These are phyloP conservation scores for Lobophora halterata DNA, from an alignment of 2,888 invertebrate genomes.

Conservation along the genomic window DNA sequence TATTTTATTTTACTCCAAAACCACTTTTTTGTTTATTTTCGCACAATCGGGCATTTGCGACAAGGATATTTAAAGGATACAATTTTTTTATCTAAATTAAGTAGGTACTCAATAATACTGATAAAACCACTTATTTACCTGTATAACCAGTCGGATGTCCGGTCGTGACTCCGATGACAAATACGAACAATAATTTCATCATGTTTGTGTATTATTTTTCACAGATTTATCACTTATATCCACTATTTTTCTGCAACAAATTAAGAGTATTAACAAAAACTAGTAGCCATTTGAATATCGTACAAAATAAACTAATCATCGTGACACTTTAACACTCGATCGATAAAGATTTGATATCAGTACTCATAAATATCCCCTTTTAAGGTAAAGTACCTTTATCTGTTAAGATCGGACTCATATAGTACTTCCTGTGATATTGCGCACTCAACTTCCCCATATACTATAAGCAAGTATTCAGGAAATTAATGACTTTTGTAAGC, in stretches of 20 bases:
- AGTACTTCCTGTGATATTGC: no score
- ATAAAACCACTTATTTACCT: conserved; percentile 17
- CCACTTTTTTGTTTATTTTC: no score
- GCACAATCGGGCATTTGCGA: no score
- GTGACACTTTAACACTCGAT: background rate
- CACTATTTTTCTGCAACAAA: conserved; percentile 10
- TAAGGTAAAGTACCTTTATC: conserved; percentile 2
- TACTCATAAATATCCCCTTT: background rate
- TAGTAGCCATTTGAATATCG: conserved; percentile 1
- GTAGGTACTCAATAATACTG: no score
- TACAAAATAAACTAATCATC: conserved; percentile 1
- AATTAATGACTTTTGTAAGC: no score
- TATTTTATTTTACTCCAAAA: no score
- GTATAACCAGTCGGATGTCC: conserved; percentile 17
- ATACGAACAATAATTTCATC: conserved; percentile 13
- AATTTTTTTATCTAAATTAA: no score
- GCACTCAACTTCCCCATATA: no score
- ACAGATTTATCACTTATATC: background rate
- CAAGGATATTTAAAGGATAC: no score
- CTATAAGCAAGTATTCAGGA: no score
- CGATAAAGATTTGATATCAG: background rate
- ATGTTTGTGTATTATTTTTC: conserved; percentile 2
- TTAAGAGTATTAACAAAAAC: background rate
- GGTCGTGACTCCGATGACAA: conserved; percentile 12
- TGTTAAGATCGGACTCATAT: background rate